Percentiles rank a stretch among this genome's conserved stretches.
phyloP scores from a whole-genome alignment of 2,888 invertebrate species.

The Apotomis capreana region DNA sequence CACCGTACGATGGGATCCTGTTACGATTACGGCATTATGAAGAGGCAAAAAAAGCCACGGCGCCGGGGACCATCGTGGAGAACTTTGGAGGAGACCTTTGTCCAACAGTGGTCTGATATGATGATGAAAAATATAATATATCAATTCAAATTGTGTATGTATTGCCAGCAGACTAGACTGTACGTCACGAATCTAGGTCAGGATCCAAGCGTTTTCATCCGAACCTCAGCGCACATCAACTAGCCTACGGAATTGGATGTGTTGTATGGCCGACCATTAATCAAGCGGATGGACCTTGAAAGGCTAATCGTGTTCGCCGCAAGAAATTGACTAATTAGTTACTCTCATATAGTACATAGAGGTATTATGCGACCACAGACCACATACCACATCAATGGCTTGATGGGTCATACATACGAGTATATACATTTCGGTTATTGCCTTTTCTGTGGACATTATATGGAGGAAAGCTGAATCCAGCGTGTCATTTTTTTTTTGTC shows the following conservation, averaged over 20 bases:
- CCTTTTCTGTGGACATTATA: too few species aligned
- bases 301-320: slow-evolving; percentile 27
- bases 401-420: too few species aligned
- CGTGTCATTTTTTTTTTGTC: too few species aligned
- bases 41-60: too few species aligned
- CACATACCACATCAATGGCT: slow-evolving; percentile 1
- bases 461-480: too few species aligned
- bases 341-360: slow-evolving; percentile 7
- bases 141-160: background rate
- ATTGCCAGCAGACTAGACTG: background rate
- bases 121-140: too few species aligned
- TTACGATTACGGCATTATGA: too few species aligned
- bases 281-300: slow-evolving; percentile 36
- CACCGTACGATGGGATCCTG: too few species aligned
- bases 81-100: too few species aligned
- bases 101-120: too few species aligned
- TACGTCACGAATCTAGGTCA: slow-evolving; percentile 11
- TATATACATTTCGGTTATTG: too few species aligned
- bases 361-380: background rate
- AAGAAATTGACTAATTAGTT: slow-evolving; percentile 35
- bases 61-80: too few species aligned
- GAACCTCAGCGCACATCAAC: slow-evolving; percentile 24
- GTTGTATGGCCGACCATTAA: slow-evolving; percentile 36
- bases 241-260: slow-evolving; percentile 35
- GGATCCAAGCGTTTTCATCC: slow-evolving; percentile 16